These are phyloP conservation scores for Emydura subglobosa DNA, from an alignment of 2,113 vertebrate species.

Conservation along the genomic window DNA sequence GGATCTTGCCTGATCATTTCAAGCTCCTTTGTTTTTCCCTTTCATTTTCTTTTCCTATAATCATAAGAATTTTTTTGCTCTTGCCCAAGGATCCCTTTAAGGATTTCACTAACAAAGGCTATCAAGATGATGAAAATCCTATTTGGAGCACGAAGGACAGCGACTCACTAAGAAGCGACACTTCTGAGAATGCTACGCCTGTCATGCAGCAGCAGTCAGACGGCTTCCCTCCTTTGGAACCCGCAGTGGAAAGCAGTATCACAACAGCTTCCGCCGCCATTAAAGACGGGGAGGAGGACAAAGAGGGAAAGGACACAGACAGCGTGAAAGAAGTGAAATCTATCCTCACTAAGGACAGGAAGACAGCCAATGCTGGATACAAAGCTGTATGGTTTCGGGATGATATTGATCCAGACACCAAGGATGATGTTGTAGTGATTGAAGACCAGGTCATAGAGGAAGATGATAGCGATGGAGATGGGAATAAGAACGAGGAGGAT, in stretches of 20 bases:
- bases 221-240: slow-evolving; percentile 55
- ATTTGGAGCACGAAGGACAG: background rate
- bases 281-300: background rate
- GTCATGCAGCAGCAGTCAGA: no score
- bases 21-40: background rate
- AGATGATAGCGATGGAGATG: slow-evolving; percentile 61
- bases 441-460: slow-evolving; percentile 68
- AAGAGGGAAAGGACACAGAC: slow-evolving; percentile 30
- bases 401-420: slow-evolving; percentile 74
- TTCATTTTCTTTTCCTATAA: background rate
- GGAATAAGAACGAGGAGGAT: slow-evolving; percentile 30
- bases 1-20: background rate
- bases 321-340: slow-evolving; percentile 77
- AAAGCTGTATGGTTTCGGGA: slow-evolving; percentile 89
- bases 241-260: slow-evolving; percentile 55
- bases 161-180: background rate
- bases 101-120: slow-evolving; percentile 79
- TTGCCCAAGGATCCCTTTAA: background rate
- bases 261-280: background rate
- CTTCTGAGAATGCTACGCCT: no score
- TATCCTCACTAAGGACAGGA: slow-evolving; percentile 77
- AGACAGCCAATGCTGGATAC: slow-evolving; percentile 78
- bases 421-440: slow-evolving; percentile 82
- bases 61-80: slow-evolving; percentile 20
- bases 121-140: slow-evolving; percentile 73